Evolutionary conservation across 35 echinoderm and acorn worm species (phyloP), one percentile per base, ranked within the genome.

Genomic region (Ophiothrix spiculata): DNA sequence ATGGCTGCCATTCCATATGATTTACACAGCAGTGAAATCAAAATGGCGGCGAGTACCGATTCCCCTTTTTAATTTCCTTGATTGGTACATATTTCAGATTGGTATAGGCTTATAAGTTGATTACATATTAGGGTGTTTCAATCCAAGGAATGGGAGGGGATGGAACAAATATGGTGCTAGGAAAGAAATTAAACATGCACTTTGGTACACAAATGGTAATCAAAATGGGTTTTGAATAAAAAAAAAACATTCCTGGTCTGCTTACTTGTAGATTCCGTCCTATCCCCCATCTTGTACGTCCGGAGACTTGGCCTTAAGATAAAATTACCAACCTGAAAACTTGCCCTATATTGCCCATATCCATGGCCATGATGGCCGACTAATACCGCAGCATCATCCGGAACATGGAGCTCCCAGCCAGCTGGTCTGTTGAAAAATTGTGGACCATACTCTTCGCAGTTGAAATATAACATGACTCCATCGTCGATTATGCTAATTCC

Each of bases 361-460:
- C 60, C 60, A 25, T 69, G 60, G 60, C 88, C 88, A 28, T 77
- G 88, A 77, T 77, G 81, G 29, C 88, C 88, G 32, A 90, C 75
- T 32, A 90, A 90, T 1, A 90, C 80, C 12, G 88, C 80, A 19
- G 80, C 88, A 31, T 45, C 39, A 15, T 3, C 29, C 1, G 88
- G 88, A 37, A 90, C 32, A 1, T 39, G 38, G 38, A 90, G 74
- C 33, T 77, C 31, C 88, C 88, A 90, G 13, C 88, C 88, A 17
- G 40, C 17, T 15, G 73, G 74, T 39, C 81, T 75, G 23, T 33
- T 11, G 23, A 90, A 83, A 32, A 39, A 60, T 25, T 75, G 31
- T 23, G 64, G 83, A 19, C 56, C 75, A 38, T 84, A 73, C 33
- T 82, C 81, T 31, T 76, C 49, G 56, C 80, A 83, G 34, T 77